Conservation (phyloP, 2,797 vertebrate species). For the Podarcis lilfordi region DNA sequence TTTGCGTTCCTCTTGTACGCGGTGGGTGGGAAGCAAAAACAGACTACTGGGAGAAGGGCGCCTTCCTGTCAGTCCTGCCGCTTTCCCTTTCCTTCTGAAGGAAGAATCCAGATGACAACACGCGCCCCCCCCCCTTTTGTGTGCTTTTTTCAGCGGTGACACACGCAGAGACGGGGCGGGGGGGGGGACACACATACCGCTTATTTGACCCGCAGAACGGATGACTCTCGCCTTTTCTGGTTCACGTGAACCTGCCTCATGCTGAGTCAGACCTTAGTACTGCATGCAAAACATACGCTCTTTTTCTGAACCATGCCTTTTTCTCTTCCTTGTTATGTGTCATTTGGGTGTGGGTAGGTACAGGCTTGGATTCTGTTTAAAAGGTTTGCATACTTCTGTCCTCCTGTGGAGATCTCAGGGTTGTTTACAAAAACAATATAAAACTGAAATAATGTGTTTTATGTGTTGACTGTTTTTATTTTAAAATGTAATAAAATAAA, state of each 20-base stretch:
- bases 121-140: not conserved
- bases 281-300: not conserved
- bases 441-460: not conserved
- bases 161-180: no score
- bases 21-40: not conserved
- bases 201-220: not conserved
- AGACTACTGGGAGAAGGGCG: not conserved
- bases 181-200: not conserved
- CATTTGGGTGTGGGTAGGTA: not conserved
- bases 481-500: not conserved
- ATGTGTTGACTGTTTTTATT: not conserved
- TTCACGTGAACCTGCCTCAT: no score
- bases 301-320: not conserved
- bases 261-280: not conserved
- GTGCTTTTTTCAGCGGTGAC: not conserved
- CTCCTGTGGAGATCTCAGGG: not conserved
- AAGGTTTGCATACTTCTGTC: not conserved
- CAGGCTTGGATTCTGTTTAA: not conserved
- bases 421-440: not conserved
- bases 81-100: not conserved
- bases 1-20: not conserved
- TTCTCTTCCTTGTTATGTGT: not conserved
- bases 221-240: not conserved
- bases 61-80: not conserved
- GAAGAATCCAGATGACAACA: not conserved